phyloP scores from a whole-genome alignment of 2,797 vertebrate genomes.

The Smutsia temminckii region DNA sequence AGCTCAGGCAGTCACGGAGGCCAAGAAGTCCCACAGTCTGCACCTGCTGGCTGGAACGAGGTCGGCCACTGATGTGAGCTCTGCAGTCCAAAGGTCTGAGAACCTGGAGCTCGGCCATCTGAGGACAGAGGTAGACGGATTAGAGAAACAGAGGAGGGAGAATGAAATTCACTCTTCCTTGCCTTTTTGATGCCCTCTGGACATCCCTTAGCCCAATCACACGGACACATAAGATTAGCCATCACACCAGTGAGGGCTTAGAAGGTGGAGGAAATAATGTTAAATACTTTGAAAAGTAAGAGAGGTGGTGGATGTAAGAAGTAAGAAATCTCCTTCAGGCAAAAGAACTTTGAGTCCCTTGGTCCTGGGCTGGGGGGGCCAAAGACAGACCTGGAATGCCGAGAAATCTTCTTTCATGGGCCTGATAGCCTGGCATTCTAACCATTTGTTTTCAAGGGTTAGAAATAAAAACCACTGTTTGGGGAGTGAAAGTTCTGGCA shows the following conservation, averaged over 20 bases:
- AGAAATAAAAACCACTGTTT: conserved; percentile 4
- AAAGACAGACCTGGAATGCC: neutral
- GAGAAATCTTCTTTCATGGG: neutral
- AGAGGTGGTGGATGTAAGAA: neutral
- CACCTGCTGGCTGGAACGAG: neutral
- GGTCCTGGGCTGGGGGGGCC: neutral
- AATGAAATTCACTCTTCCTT: neutral
- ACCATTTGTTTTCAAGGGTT: neutral
- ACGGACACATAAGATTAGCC: neutral
- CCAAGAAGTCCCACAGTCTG: neutral
- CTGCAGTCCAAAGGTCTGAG: neutral
- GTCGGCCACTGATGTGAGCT: neutral
- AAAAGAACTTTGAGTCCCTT: neutral
- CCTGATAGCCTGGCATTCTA: neutral
- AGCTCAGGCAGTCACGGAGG: neutral
- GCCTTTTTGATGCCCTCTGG: neutral
- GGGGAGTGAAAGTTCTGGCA: neutral
- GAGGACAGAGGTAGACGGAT: neutral
- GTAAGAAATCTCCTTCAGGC: neutral
- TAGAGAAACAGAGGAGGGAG: neutral
- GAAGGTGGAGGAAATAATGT: neutral
- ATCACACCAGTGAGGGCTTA: neutral
- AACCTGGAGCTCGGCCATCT: neutral
- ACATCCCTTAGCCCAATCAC: neutral
- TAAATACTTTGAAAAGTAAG: neutral